phyloP scores from a whole-genome alignment of 2,888 invertebrate species.

The Drosophila parthenogenetica region DNA sequence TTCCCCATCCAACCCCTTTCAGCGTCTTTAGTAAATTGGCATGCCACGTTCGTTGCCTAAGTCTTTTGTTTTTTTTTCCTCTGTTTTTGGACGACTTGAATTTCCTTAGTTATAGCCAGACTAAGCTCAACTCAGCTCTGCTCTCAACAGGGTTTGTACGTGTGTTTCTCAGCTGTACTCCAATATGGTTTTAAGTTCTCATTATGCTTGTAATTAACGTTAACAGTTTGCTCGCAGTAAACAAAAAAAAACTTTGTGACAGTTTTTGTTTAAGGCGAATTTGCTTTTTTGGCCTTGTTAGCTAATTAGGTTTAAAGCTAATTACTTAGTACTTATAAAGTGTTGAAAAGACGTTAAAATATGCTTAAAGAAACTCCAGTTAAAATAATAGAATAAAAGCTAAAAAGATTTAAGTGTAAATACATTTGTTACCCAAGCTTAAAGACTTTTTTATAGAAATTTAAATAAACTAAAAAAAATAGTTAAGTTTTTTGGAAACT shows the following conservation, averaged over 20 bases:
- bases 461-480: too few relatives aligned
- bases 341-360: background rate
- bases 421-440: too few relatives aligned
- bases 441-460: too few relatives aligned
- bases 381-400: too few relatives aligned
- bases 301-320: background rate
- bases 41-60: slow-evolving; percentile 55
- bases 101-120: slow-evolving; percentile 40
- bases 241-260: slow-evolving; percentile 7
- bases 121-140: background rate
- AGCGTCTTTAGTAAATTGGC: slow-evolving; percentile 31
- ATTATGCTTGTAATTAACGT: slow-evolving; percentile 48
- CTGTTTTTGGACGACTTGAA: slow-evolving; percentile 35
- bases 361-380: background rate
- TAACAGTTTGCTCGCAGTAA: slow-evolving; percentile 26
- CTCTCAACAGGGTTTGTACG: background rate
- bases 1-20: too few relatives aligned
- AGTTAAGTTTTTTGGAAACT: too few relatives aligned
- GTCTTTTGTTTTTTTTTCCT: slow-evolving; percentile 53
- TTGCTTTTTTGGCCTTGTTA: slow-evolving; percentile 25
- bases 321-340: background rate
- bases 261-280: slow-evolving; percentile 10
- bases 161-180: slow-evolving; percentile 11
- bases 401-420: too few relatives aligned
- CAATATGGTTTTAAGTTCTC: slow-evolving; percentile 42